Evolutionary conservation across 1,140 invertebrate species (phyloP), one percentile per base, ranked within the genome.

Genomic region (Ceratosolen fusciceps): DNA sequence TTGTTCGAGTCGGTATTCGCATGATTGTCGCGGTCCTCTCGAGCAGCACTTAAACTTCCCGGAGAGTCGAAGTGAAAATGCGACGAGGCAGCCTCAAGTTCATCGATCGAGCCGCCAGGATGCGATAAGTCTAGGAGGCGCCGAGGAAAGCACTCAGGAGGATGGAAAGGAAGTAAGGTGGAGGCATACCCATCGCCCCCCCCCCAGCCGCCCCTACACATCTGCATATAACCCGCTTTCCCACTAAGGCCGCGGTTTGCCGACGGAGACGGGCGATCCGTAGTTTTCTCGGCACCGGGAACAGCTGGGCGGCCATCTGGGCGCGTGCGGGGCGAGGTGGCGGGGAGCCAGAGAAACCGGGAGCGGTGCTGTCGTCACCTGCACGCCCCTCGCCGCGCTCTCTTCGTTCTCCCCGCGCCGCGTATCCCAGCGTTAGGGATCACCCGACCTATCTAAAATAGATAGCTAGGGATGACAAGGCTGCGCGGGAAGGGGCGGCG

Each of bases 161-260:
- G 39, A 43, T 5, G 9, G 31, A 74, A 19, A 52, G 62, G 73
- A 62, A 56, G 60, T 21, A 52, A n/a, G 47, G 26, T 68, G 52
- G 21, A 65, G 24, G 24, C n/a, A n/a, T n/a, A 56, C 7, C 19
- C 8, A 52, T 52, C 14, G 39, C 39, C 12, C 39, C n/a, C n/a
- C n/a, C n/a, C 7, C 8, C 7, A 47, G 43, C 7, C 16, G 8
- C 43, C 16, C 8, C 31, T 26, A 62, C 78, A 80, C 81, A 86
- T 85, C 83, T 85, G 83, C 85, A 85, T 86, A 84, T 81, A 85
- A 86, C 84, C 81, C 52, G 82, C 81, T 85, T 87, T 86, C 83
- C 83, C 86, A 84, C 84, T 87, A 85, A 83, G 29, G 37, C 47
- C 71, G 31, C 60, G 60, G 60, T 65, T 65, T 65, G 60, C 4